Conservation (phyloP, 2,797 vertebrate species). For the Miopithecus talapoin region DNA sequence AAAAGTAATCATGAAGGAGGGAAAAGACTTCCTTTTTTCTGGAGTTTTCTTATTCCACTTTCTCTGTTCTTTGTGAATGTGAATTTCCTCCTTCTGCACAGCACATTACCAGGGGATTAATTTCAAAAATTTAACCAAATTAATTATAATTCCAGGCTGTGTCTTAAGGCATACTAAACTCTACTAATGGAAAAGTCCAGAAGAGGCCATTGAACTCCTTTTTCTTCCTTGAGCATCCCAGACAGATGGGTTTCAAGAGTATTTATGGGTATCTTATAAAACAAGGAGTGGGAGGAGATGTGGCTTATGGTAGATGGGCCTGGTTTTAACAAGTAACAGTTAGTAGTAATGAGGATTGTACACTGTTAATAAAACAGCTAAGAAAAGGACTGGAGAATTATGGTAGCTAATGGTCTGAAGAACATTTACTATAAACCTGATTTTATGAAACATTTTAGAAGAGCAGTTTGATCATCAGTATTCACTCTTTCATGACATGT, state of each 20-base stretch:
- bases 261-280: conserved; percentile 46
- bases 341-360: conserved; percentile 69
- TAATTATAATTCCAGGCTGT: neutral
- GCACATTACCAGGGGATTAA: neutral
- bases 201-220: neutral
- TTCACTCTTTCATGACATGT: conserved; percentile 66
- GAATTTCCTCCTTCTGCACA: neutral
- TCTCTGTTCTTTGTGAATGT: neutral
- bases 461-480: conserved; percentile 69
- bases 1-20: neutral
- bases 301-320: conserved; percentile 24
- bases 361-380: conserved; percentile 72
- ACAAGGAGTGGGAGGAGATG: conserved; percentile 17
- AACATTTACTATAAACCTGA: conserved; percentile 71
- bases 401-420: conserved; percentile 72
- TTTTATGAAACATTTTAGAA: conserved; percentile 78
- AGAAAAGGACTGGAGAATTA: conserved; percentile 66
- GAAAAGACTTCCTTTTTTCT: neutral
- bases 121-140: neutral
- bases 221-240: neutral
- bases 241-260: conserved; percentile 24
- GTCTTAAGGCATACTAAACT: conserved; percentile 5
- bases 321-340: conserved; percentile 69
- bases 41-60: neutral
- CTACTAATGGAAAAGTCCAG: neutral